Percentiles rank a stretch among this genome's conserved stretches.
Conservation (phyloP, 2,113 vertebrate genomes). For the Labeo rohita region DNA sequence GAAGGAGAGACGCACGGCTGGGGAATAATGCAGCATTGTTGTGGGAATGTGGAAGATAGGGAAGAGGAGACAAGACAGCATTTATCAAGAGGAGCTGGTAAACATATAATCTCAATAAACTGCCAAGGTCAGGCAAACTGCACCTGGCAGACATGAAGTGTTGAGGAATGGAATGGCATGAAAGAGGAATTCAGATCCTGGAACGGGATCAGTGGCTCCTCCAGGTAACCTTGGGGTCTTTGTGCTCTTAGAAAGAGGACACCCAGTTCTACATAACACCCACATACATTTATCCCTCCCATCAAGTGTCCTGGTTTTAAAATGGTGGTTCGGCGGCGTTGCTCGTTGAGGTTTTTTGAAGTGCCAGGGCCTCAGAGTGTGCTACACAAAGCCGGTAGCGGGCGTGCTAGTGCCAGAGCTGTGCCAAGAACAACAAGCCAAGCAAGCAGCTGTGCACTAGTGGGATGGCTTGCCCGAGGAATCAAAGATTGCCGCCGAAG, state of each 20-base stretch:
- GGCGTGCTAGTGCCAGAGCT: conserved; percentile 67
- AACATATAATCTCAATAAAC: conserved; percentile 65
- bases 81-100: conserved; percentile 63
- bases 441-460: conserved; percentile 73
- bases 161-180: conserved; percentile 58
- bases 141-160: conserved; percentile 62
- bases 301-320: conserved; percentile 42
- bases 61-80: conserved; percentile 53
- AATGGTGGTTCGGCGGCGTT: conserved; percentile 65
- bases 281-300: neutral
- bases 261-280: conserved; percentile 48
- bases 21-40: conserved; percentile 67
- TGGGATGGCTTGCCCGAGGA: conserved; percentile 69
- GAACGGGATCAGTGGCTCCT: conserved; percentile 72
- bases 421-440: conserved; percentile 76
- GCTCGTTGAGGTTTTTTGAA: conserved; percentile 62
- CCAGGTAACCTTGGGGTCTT: conserved; percentile 70
- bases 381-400: conserved; percentile 64
- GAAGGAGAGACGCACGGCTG: conserved; percentile 45
- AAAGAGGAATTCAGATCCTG: conserved; percentile 68
- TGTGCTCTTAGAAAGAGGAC: conserved; percentile 65
- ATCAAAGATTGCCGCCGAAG: conserved; percentile 76
- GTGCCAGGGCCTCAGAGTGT: conserved; percentile 67
- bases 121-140: conserved; percentile 62
- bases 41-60: conserved; percentile 54